Evolutionary conservation across 2,113 vertebrate species (phyloP), one percentile per base, ranked within the genome.

Genomic region (Neodon shergylaensis): DNA sequence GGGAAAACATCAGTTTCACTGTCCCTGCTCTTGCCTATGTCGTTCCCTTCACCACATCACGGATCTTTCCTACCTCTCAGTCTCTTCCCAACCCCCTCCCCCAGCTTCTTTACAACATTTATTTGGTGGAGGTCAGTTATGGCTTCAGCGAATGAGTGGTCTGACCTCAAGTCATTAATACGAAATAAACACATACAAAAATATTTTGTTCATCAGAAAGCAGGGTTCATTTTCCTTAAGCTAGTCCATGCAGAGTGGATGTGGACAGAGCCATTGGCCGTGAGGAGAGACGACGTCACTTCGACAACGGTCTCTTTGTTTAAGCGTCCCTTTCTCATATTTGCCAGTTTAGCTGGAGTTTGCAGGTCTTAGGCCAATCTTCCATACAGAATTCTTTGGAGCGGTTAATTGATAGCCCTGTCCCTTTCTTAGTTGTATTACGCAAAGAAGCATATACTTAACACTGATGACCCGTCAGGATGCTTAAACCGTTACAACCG

Each of bases 51-150:
- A 83, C 63, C 87, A 95, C 96, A 97, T 96, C 96, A 61, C 95
- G 49, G 93, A 94, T 85, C 77, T 95, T 89, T 52, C 87, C 94
- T 97, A 94, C 28, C 95, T 97, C 95, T 97, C 94, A 63, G 86
- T 70, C n/a, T 96, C 94, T 93, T 88, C 95, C 95, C 42, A 83
- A 13, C 94, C 97, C 94, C 97, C 97, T 95, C 94, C 97, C 94
- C 73, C 94, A 95, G 44, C 95, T 95, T 95, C 92, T 97, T 98
- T 95, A 97, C 97, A 97, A 98, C 94, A 96, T 97, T 95, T 98
- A 98, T 99, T 99, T 98, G 98, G 98, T 98, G 98, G 98, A 98
- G 98, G 98, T 98, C 98, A 98, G 97, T 98, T 99, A 99, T 99
- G 98, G 98, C 99, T 99, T 99, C 98, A 68, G 97, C 96, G 73